Conservation (phyloP, 1,140 invertebrate species). For the Drosophila prosaltans region DNA sequence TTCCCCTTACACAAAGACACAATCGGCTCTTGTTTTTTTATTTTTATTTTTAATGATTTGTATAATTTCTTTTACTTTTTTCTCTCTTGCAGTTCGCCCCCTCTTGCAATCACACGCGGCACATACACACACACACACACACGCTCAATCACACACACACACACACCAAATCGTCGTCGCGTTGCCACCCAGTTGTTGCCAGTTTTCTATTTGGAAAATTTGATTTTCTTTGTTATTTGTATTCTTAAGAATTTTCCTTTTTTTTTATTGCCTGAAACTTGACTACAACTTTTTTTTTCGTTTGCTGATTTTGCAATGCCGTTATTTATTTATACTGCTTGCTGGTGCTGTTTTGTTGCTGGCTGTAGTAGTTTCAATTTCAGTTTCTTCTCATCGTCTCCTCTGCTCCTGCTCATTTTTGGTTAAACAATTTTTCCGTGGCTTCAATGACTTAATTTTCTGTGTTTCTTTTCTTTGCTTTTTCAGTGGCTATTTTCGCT, state of each 20-base stretch:
- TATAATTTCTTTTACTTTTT: slow-evolving; percentile 34
- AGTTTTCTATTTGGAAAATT: slow-evolving; percentile 78
- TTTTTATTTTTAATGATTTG: slow-evolving; percentile 28
- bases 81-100: slow-evolving; percentile 40
- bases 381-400: slow-evolving; percentile 62
- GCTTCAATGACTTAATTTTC: slow-evolving; percentile 68
- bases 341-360: slow-evolving; percentile 36
- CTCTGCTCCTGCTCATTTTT: slow-evolving; percentile 74
- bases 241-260: slow-evolving; percentile 47
- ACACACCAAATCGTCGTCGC: slow-evolving; percentile 45
- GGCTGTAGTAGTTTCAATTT: slow-evolving; percentile 29
- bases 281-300: slow-evolving; percentile 38
- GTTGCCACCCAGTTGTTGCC: slow-evolving; percentile 47
- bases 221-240: slow-evolving; percentile 71
- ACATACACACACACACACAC: slow-evolving; percentile 43
- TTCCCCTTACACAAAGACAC: slow-evolving; percentile 64
- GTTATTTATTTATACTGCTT: slow-evolving; percentile 71
- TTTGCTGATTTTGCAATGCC: slow-evolving; percentile 39
- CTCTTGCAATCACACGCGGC: slow-evolving; percentile 50
- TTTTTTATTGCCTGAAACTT: slow-evolving; percentile 41
- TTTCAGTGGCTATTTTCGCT: slow-evolving; percentile 67
- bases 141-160: slow-evolving; percentile 38
- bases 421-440: slow-evolving; percentile 58
- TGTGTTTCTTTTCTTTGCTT: slow-evolving; percentile 63
- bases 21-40: slow-evolving; percentile 61